Percentiles rank a stretch among this genome's conserved stretches.
phyloP scores from a whole-genome alignment of 2,888 invertebrate genomes.

The Dastarcus helophoroides region DNA sequence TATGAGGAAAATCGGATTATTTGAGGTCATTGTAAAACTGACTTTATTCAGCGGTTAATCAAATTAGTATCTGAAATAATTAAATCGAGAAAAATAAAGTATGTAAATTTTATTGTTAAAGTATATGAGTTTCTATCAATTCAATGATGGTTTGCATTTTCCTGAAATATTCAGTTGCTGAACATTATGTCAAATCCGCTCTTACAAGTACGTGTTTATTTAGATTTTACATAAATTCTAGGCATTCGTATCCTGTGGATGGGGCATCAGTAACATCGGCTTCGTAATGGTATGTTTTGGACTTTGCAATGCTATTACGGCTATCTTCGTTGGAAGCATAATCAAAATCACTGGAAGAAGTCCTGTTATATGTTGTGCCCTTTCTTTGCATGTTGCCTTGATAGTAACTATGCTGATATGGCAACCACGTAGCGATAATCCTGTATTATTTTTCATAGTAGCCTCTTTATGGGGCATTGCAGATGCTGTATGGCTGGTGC shows the following conservation, averaged over 20 bases:
- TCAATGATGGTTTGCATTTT: no score
- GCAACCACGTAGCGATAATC: conserved; percentile 58
- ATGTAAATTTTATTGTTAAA: no score
- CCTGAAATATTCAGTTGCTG: no score
- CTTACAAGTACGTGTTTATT: no score
- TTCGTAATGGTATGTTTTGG: conserved; percentile 92
- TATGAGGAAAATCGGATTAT: no score
- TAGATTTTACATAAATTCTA: no score
- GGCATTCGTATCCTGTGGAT: conserved; percentile 77
- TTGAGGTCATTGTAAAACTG: no score
- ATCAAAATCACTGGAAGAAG: conserved; percentile 70
- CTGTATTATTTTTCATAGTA: conserved; percentile 61
- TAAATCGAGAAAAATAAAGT: no score
- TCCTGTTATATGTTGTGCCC: conserved; percentile 65
- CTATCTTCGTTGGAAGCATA: conserved; percentile 66
- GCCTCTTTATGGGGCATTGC: conserved; percentile 82
- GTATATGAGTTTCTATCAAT: no score
- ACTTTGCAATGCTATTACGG: conserved; percentile 75
- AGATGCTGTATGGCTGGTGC: conserved; percentile 85
- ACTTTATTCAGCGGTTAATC: no score
- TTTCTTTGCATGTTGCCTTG: conserved; percentile 57
- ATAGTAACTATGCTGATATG: conserved; percentile 58
- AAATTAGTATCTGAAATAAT: no score
- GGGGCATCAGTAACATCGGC: conserved; percentile 84
- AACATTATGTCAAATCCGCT: no score